Evolutionary conservation across 1,140 invertebrate species (phyloP).

Genomic region (Sycophaga agraensis): DNA sequence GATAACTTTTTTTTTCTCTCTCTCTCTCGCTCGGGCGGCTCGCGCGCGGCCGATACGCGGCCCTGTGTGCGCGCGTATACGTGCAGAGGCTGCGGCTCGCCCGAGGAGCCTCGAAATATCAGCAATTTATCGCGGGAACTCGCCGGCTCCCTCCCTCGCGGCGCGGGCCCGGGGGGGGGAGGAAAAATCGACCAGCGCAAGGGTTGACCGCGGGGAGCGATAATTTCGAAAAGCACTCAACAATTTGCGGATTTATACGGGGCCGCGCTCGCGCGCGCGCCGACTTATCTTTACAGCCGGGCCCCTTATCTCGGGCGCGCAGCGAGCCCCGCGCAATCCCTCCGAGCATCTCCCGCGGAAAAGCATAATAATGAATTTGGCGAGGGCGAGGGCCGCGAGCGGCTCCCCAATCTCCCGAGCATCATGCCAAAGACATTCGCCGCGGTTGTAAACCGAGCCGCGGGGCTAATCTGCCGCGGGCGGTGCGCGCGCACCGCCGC

Average conservation of each 20-base stretch:
- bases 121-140: constrained; percentile 22
- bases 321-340: constrained; percentile 23
- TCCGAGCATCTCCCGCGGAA: constrained; percentile 13
- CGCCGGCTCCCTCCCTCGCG: no score
- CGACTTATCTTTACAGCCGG: constrained; percentile 27
- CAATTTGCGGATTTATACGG: constrained; percentile 30
- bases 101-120: no score
- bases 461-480: constrained; percentile 26
- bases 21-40: no score
- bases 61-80: no score
- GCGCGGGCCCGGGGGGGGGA: no score
- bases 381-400: no score
- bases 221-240: constrained; percentile 30
- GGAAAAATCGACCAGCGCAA: constrained; percentile 16
- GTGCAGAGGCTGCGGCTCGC: no score
- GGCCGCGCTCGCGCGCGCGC: background rate
- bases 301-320: constrained; percentile 20
- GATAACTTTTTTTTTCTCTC: constrained; percentile 23
- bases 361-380: constrained; percentile 29
- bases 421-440: constrained; percentile 21
- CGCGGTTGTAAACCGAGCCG: constrained; percentile 23
- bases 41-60: no score
- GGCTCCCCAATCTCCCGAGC: constrained; percentile 19
- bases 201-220: constrained; percentile 22
- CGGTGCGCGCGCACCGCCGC: constrained; percentile 3